Percentiles rank a stretch among this genome's conserved stretches.
Evolutionary conservation across 2,113 vertebrate genomes (phyloP).

Genomic region (Semicossyphus pulcher): DNA sequence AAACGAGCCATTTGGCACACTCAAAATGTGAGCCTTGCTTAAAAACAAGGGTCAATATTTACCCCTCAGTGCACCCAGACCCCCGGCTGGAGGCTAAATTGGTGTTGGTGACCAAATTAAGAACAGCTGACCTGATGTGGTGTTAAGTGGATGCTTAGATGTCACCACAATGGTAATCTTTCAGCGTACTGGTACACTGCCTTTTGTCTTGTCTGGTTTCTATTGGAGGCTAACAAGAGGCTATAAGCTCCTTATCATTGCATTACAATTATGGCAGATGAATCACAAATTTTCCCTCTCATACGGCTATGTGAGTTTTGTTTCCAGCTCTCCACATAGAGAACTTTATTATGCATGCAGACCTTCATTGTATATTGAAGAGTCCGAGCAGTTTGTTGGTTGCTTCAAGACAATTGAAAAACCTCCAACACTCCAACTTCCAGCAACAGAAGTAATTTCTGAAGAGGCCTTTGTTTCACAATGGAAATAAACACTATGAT

Average conservation of each 20-base stretch:
- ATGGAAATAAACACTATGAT: neutral
- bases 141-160: conserved; percentile 76
- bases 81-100: conserved; percentile 56
- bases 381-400: conserved; percentile 27
- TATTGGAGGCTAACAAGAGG: conserved; percentile 71
- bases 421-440: conserved; percentile 51
- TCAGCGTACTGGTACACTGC: conserved; percentile 42
- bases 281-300: conserved; percentile 57
- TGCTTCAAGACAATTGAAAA: conserved; percentile 51
- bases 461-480: conserved; percentile 46
- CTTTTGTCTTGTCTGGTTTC: conserved; percentile 63
- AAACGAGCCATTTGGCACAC: conserved; percentile 63
- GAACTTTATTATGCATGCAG: conserved; percentile 65
- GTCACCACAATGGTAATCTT: conserved; percentile 76
- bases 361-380: conserved; percentile 52
- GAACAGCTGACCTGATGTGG: conserved; percentile 80
- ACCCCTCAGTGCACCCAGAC: conserved; percentile 54
- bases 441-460: conserved; percentile 46
- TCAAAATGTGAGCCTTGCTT: conserved; percentile 57
- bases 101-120: conserved; percentile 77
- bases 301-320: conserved; percentile 56
- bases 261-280: conserved; percentile 75
- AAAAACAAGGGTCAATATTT: conserved; percentile 77
- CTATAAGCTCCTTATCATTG: conserved; percentile 82
- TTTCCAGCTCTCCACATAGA: conserved; percentile 58